Percentiles rank a stretch among this genome's conserved stretches.
phyloP scores from a whole-genome alignment of 1,140 invertebrate genomes.

The Lerema accius region DNA sequence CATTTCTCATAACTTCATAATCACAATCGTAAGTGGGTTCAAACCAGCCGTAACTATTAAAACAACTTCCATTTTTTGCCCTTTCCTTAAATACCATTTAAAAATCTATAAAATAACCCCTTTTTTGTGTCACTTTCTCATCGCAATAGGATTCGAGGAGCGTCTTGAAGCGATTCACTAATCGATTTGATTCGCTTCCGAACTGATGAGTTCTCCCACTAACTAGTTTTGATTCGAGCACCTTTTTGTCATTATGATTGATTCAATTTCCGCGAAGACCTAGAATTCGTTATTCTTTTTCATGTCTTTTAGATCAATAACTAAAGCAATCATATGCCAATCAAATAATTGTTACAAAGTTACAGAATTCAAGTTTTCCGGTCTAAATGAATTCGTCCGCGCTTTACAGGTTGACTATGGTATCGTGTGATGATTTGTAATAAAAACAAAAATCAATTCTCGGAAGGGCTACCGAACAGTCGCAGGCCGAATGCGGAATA shows the following conservation, averaged over 20 bases:
- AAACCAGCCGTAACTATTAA: slow-evolving; percentile 33
- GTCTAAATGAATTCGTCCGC: too few species aligned
- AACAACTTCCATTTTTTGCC: slow-evolving; percentile 27
- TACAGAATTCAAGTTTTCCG: too few species aligned
- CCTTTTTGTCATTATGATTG: slow-evolving; percentile 58
- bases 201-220: slow-evolving; percentile 55
- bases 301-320: not conserved
- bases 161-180: slow-evolving; percentile 63
- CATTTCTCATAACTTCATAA: slow-evolving; percentile 8
- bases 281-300: not conserved
- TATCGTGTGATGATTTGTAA: slow-evolving; percentile 43
- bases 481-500: slow-evolving; percentile 58
- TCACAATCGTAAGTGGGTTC: slow-evolving; percentile 16
- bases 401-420: too few species aligned
- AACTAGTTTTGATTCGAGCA: slow-evolving; percentile 54
- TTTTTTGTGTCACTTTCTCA: slow-evolving; percentile 61
- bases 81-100: slow-evolving; percentile 44
- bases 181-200: slow-evolving; percentile 62
- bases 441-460: slow-evolving; percentile 61
- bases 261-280: slow-evolving; percentile 42
- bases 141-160: slow-evolving; percentile 53
- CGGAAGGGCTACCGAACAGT: slow-evolving; percentile 59
- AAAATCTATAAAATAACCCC: slow-evolving; percentile 47
- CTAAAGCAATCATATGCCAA: not conserved
- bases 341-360: too few species aligned